Base-by-base conservation (phyloP, 2,888 invertebrate genomes). In the Macrosoma leucophasiata region DNA sequence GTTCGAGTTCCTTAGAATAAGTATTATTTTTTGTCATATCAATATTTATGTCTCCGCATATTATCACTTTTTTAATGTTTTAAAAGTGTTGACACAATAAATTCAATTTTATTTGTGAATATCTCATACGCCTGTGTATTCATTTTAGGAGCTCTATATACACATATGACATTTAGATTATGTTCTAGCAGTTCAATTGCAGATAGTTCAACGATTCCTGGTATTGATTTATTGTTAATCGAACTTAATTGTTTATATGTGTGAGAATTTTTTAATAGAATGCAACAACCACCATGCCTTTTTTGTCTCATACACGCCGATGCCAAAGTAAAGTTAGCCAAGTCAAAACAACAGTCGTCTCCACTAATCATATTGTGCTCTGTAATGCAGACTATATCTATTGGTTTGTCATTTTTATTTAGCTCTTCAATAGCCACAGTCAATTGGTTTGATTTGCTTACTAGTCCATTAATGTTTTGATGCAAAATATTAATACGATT, bases 221-320 rank as follows among this genome's bases (percentile, higher is more conserved):
- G 15, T 17, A 26, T 10, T 3, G 26, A 26, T 15, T 6, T 9
- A 5, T 9, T 6, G 7, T 17, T 26, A 5, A 26, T n/a, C 1
- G n/a, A 8, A 11, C 11, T 7, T 11, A 26, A 6, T 26, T 17
- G 5, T 3, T 26, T 26, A n/a, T 26, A 17, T 26, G 5, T 26
- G 7, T 17, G 15, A 3, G n/a, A 9, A 10, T 13, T 26, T 10
- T 26, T 26, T 3, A 26, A 15, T 7, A 26, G 3, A 26, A 26
- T 26, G 6, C 26, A 26, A 11, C 26, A 26, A 7, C 26, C 26
- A 9, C 26, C 26, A 26, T 26, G 26, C 10, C 26, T 15, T 10
- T 26, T 26, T 3, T 26, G 15, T 10, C 26, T 15, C 17, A 26
- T 17, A 10, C 26, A 13, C 1, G 17, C 9, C 9, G 26, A 15